Percentiles rank a stretch among this genome's conserved stretches.
phyloP scores from a whole-genome alignment of 1,140 invertebrate species.

The Tribolium madens region DNA sequence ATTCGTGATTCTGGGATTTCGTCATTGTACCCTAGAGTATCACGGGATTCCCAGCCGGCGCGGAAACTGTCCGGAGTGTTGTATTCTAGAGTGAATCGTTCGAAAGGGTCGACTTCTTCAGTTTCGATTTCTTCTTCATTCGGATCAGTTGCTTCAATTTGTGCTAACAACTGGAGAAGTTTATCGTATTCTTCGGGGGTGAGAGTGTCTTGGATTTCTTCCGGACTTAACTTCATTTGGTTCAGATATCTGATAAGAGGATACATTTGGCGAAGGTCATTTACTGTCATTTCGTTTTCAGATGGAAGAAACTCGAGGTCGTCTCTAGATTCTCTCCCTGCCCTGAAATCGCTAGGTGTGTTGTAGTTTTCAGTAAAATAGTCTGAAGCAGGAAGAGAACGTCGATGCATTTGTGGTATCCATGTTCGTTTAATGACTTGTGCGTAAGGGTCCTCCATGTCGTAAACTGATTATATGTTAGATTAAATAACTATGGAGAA shows the following conservation, averaged over 20 bases:
- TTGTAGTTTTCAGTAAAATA: slow-evolving; percentile 61
- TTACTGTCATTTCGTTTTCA: slow-evolving; percentile 4
- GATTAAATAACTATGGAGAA: background rate
- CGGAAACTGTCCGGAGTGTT: slow-evolving; percentile 69
- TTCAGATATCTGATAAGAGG: slow-evolving; percentile 54
- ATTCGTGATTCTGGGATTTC: slow-evolving; percentile 69
- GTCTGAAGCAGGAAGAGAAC: slow-evolving; percentile 47
- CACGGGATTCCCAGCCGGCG: slow-evolving; percentile 66
- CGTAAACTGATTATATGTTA: slow-evolving; percentile 55
- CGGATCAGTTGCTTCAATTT: slow-evolving; percentile 45
- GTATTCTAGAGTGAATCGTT: slow-evolving; percentile 64
- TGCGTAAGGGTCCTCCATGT: slow-evolving; percentile 61
- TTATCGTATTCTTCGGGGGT: slow-evolving; percentile 59
- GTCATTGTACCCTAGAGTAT: slow-evolving; percentile 57
- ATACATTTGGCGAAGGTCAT: slow-evolving; percentile 51
- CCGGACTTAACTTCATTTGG: slow-evolving; percentile 53
- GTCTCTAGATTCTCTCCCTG: slow-evolving; percentile 61
- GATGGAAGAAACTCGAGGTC: slow-evolving; percentile 43
- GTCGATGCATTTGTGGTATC: slow-evolving; percentile 60
- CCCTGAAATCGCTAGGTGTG: slow-evolving; percentile 64
- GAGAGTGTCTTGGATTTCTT: slow-evolving; percentile 58
- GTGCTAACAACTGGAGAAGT: slow-evolving; percentile 52
- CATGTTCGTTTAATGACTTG: slow-evolving; percentile 58
- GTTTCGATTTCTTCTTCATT: slow-evolving; percentile 25
- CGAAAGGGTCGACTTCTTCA: slow-evolving; percentile 21